Percentiles rank a stretch among this genome's conserved stretches.
Evolutionary conservation across 2,888 invertebrate species (phyloP).

Genomic region (Ormyrus rosae): DNA sequence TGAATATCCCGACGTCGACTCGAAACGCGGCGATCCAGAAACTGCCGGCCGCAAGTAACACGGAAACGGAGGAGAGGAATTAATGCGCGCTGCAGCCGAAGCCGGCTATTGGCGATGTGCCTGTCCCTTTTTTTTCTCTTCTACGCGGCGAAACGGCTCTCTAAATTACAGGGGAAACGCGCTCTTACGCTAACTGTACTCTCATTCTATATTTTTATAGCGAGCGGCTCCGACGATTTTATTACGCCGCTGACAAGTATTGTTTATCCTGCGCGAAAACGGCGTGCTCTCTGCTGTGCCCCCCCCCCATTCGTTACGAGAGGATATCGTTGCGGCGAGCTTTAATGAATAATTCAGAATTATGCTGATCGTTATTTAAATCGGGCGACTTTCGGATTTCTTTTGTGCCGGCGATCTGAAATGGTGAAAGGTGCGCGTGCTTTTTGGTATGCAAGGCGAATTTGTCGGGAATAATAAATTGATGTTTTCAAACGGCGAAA

Average conservation of each 20-base stretch:
- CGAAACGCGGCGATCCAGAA: slow-evolving; percentile 22
- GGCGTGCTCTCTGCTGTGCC: too few relatives aligned
- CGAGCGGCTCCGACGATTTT: background rate
- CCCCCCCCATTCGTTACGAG: too few relatives aligned
- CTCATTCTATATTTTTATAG: slow-evolving; percentile 22
- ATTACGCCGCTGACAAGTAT: slow-evolving; percentile 3
- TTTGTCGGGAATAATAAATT: too few relatives aligned
- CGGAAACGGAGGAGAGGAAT: slow-evolving; percentile 37
- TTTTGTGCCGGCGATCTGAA: too few relatives aligned
- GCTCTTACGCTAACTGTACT: slow-evolving; percentile 30
- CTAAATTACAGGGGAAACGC: slow-evolving; percentile 41
- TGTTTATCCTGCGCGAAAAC: background rate
- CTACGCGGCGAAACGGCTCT: slow-evolving; percentile 28
- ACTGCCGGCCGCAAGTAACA: slow-evolving; percentile 7
- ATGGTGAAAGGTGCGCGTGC: too few relatives aligned
- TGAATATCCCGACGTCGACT: slow-evolving; percentile 10
- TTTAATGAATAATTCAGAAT: too few relatives aligned
- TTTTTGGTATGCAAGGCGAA: too few relatives aligned
- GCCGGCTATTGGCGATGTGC: slow-evolving; percentile 20
- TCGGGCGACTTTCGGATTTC: too few relatives aligned
- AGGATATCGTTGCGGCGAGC: too few relatives aligned
- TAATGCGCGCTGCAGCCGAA: slow-evolving; percentile 8
- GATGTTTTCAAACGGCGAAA: too few relatives aligned
- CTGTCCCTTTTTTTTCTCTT: slow-evolving; percentile 10
- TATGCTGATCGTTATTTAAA: too few relatives aligned